Conservation (phyloP, 2,888 invertebrate species). For the Parthenolecanium corni region DNA sequence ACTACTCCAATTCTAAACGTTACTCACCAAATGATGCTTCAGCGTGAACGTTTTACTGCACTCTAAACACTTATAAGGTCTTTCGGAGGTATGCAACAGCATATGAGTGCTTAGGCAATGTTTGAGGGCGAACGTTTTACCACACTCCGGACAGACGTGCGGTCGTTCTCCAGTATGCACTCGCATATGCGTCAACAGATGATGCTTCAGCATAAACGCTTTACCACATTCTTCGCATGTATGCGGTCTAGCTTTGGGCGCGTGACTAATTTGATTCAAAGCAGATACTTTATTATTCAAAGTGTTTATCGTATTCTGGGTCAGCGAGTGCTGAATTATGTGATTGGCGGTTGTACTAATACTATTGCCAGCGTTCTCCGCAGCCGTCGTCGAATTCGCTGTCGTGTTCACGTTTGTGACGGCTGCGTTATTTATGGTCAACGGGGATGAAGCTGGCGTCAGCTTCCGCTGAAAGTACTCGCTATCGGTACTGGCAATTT, state of each 20-base stretch:
- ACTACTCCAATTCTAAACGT: background rate
- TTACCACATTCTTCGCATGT: slow-evolving; percentile 37
- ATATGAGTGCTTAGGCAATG: slow-evolving; percentile 57
- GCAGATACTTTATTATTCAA: slow-evolving; percentile 9
- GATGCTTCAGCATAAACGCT: slow-evolving; percentile 37
- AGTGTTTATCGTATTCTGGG: slow-evolving; percentile 1
- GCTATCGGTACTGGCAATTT: slow-evolving; percentile 33
- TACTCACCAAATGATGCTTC: slow-evolving; percentile 57
- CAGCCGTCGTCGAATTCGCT: slow-evolving; percentile 26
- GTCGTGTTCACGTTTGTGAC: slow-evolving; percentile 22
- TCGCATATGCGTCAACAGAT: slow-evolving; percentile 59
- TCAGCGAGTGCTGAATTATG: background rate
- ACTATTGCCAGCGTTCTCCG: slow-evolving; percentile 12
- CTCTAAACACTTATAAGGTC: slow-evolving; percentile 71
- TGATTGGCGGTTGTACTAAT: slow-evolving; percentile 7
- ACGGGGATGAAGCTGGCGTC: slow-evolving; percentile 29
- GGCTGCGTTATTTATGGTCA: slow-evolving; percentile 6
- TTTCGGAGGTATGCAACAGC: slow-evolving; percentile 63
- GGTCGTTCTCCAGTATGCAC: slow-evolving; percentile 51
- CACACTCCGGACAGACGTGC: slow-evolving; percentile 37
- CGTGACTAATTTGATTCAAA: slow-evolving; percentile 5
- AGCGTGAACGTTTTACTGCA: slow-evolving; percentile 78
- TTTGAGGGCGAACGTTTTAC: slow-evolving; percentile 37
- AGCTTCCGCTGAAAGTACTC: slow-evolving; percentile 35
- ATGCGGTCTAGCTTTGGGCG: slow-evolving; percentile 36